Conservation (phyloP, 2,797 vertebrate species). For the Mastacembelus armatus region DNA sequence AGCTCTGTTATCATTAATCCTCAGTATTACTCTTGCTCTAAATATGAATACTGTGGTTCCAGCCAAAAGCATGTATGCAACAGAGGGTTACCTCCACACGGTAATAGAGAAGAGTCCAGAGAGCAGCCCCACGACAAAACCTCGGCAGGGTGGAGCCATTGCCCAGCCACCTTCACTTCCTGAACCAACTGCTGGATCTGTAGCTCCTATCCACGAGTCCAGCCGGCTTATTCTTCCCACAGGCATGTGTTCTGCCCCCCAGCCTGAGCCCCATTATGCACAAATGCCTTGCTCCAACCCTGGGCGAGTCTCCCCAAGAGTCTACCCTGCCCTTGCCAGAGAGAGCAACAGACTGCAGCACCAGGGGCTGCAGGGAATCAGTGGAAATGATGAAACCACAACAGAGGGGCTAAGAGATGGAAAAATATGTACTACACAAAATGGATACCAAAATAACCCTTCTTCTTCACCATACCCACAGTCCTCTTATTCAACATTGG, state of each 20-base stretch:
- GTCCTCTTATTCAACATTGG: constrained; percentile 49
- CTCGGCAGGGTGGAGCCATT: constrained; percentile 82
- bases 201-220: constrained; percentile 68
- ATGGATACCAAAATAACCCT: constrained; percentile 85
- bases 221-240: constrained; percentile 87
- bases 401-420: constrained; percentile 36
- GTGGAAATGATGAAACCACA: constrained; percentile 35
- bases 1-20: neutral
- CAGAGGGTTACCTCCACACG: constrained; percentile 92
- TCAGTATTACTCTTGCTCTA: neutral
- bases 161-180: constrained; percentile 32
- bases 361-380: neutral
- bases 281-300: constrained; percentile 84
- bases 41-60: constrained; percentile 16
- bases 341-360: constrained; percentile 77
- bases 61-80: constrained; percentile 78
- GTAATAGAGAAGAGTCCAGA: constrained; percentile 96
- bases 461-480: constrained; percentile 17
- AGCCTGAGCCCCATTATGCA: constrained; percentile 89
- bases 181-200: constrained; percentile 64
- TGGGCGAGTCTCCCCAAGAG: constrained; percentile 65
- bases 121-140: constrained; percentile 90
- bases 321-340: constrained; percentile 88
- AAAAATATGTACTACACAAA: constrained; percentile 73
- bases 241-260: constrained; percentile 87